Evolutionary conservation across 1,140 invertebrate genomes (phyloP), one percentile per base, ranked within the genome.

Genomic region (Aphidius ervi): DNA sequence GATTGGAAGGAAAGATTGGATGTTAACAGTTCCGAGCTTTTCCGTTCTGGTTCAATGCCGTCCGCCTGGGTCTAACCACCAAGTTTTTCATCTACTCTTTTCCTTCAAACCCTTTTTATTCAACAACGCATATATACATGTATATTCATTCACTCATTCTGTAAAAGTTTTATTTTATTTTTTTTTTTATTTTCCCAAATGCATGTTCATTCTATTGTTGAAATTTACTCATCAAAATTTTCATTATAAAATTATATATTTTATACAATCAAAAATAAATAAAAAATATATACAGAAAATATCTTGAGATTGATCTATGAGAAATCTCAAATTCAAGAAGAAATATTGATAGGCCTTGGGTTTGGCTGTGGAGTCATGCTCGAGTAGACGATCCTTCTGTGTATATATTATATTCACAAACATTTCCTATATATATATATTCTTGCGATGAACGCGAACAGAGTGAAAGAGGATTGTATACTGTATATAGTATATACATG

Each of bases 291-390:
- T 16, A 39, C 20, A n/a, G 40, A 39, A 54, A 54, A 54, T 40
- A 54, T 5, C 23, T 41, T 47, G 37, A 39, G 56, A 56, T 43
- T 63, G 58, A 39, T 53, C 60, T 54, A 65, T 45, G 63, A 68
- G 56, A 62, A 54, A 63, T 61, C 60, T 62, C 67, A 72, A 64
- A 74, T 66, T 68, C 65, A 72, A 72, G 69, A 72, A 72, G 69
- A 78, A 76, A 79, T 80, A 80, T 78, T 78, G 75, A 78, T 80
- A 80, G 77, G 77, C 77, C 23, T 78, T 70, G 72, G 70, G 67
- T 77, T 76, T 58, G 72, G 67, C 67, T 78, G 77, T 67, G 76
- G 77, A 80, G 77, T 78, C 74, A 78, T 74, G 77, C 69, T 80
- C 73, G 75, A 78, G 74, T 78, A 78, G 77, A 67, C 74, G 69